Evolutionary conservation across 1,140 invertebrate species (phyloP).

Genomic region (Plectus sambesii): DNA sequence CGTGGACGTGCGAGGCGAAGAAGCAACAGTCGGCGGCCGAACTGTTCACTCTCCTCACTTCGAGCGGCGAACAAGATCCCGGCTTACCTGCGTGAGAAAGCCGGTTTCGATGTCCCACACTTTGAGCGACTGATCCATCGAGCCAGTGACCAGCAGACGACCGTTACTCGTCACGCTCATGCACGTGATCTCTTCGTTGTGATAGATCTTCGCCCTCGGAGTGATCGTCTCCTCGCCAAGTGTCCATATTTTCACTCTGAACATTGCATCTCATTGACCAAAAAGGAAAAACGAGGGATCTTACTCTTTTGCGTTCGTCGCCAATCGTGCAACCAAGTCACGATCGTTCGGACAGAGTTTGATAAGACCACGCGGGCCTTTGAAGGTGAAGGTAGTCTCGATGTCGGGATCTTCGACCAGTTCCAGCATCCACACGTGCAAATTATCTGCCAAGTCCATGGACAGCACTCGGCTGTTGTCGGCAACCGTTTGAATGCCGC

Average conservation of each 20-base stretch:
- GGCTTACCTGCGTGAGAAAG: constrained; percentile 30
- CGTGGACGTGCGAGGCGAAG: too few species aligned
- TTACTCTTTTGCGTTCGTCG: constrained; percentile 31
- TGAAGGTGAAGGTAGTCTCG: constrained; percentile 12
- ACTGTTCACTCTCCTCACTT: too few species aligned
- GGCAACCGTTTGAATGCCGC: constrained; percentile 15
- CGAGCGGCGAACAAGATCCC: too few species aligned
- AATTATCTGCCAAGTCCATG: constrained; percentile 9
- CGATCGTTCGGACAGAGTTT: constrained; percentile 23
- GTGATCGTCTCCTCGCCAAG: constrained; percentile 20
- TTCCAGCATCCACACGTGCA: constrained; percentile 15
- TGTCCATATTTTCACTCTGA: constrained; percentile 36
- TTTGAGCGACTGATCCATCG: constrained; percentile 33
- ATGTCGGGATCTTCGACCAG: constrained; percentile 16
- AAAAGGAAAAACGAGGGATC: not conserved
- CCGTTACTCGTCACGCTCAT: constrained; percentile 26
- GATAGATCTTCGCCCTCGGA: constrained; percentile 26
- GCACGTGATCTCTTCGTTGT: constrained; percentile 35
- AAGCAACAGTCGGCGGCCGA: too few species aligned
- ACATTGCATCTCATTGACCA: too few species aligned
- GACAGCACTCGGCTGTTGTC: constrained; percentile 6
- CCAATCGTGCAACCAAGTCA: constrained; percentile 24
- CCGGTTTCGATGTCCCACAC: constrained; percentile 33
- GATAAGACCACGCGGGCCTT: constrained; percentile 19
- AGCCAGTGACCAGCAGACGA: constrained; percentile 30